Percentiles rank a stretch among this genome's conserved stretches.
phyloP scores from a whole-genome alignment of 2,888 invertebrate species.

The Hemithea aestivaria region DNA sequence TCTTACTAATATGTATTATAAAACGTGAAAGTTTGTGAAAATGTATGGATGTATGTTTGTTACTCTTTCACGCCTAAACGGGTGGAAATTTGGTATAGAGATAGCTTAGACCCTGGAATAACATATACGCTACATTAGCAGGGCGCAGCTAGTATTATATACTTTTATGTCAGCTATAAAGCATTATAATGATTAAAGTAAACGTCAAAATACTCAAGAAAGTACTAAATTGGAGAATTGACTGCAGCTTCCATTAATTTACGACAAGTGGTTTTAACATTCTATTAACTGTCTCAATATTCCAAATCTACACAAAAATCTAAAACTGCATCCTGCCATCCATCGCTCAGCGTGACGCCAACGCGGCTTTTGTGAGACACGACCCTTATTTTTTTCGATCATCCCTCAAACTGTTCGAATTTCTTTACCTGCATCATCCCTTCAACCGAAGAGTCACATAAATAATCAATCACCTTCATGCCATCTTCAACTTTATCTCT shows the following conservation, averaged over 20 bases:
- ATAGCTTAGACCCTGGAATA: too few species aligned
- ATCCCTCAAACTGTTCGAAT: conserved; percentile 76
- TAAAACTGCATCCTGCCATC: conserved; percentile 75
- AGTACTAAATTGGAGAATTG: conserved; percentile 24
- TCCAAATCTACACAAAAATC: conserved; percentile 67
- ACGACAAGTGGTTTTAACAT: conserved; percentile 59
- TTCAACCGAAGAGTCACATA: conserved; percentile 26
- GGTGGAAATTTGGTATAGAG: too few species aligned
- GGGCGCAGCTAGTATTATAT: too few species aligned
- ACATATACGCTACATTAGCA: too few species aligned
- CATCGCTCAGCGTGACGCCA: conserved; percentile 72
- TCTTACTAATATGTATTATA: too few species aligned
- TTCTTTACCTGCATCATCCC: conserved; percentile 70
- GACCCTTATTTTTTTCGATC: conserved; percentile 72
- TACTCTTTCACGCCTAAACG: too few species aligned
- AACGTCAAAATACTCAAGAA: too few species aligned
- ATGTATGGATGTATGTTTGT: too few species aligned
- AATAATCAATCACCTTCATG: conserved; percentile 9
- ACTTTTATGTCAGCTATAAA: too few species aligned
- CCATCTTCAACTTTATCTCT: conserved; percentile 34
- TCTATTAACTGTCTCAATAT: conserved; percentile 65
- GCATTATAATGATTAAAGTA: too few species aligned
- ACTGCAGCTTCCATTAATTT: neutral
- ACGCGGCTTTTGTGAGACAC: conserved; percentile 70
- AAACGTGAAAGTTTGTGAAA: too few species aligned